These are phyloP conservation scores for Sarcophaga caerulescens DNA, from an alignment of 2,888 invertebrate species.

Conservation along the genomic window DNA sequence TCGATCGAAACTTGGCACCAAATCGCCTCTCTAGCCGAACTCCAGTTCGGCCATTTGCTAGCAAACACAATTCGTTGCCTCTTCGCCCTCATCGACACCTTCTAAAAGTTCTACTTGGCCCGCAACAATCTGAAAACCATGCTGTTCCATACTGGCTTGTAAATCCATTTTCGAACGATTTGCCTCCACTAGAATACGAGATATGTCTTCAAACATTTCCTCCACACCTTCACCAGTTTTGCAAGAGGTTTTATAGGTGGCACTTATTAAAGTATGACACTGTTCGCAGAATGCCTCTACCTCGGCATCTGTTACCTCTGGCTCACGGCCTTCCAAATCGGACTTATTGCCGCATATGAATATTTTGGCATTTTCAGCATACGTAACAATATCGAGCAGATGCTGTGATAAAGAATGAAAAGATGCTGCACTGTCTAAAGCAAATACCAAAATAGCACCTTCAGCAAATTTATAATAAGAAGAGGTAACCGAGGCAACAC, in stretches of 20 bases:
- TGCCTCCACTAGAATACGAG: conserved; percentile 88
- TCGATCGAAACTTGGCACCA: conserved; percentile 15
- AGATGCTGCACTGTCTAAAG: conserved; percentile 93
- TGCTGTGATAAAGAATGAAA: conserved; percentile 96
- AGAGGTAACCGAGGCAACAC: conserved; percentile 96
- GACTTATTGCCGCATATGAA: conserved; percentile 96
- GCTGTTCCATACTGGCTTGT: conserved; percentile 87
- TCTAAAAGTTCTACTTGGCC: conserved; percentile 62
- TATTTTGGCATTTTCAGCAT: conserved; percentile 97
- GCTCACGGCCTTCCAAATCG: conserved; percentile 88
- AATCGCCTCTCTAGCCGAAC: conserved; percentile 72
- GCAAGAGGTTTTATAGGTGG: conserved; percentile 94
- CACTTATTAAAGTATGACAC: conserved; percentile 94
- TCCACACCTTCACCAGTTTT: conserved; percentile 92
- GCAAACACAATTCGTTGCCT: conserved; percentile 77
- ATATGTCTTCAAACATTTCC: conserved; percentile 95
- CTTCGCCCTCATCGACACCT: conserved; percentile 80
- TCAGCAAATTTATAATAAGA: conserved; percentile 98
- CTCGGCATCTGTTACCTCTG: conserved; percentile 91
- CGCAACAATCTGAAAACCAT: conserved; percentile 88
- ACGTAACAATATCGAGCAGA: conserved; percentile 94
- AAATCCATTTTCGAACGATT: conserved; percentile 92
- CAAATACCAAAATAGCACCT: conserved; percentile 95
- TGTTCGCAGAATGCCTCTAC: conserved; percentile 96
- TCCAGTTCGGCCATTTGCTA: conserved; percentile 80